Conservation (phyloP, 2,888 invertebrate species). For the Frankliniella intonsa region DNA sequence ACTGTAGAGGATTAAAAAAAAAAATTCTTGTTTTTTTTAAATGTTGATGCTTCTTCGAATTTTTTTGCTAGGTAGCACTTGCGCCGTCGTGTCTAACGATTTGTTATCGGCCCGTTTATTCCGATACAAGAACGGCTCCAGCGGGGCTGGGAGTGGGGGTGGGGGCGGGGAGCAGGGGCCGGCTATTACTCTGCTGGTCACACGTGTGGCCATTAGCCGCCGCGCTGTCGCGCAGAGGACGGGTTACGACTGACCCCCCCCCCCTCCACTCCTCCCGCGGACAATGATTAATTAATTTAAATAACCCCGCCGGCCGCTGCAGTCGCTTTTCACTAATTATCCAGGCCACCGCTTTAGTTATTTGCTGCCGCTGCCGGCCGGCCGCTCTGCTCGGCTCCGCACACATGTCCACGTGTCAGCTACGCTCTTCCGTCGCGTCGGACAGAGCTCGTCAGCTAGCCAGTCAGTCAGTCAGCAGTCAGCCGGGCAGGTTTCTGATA, state of each 20-base stretch:
- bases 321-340: not conserved
- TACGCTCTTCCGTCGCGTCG: not conserved
- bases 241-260: not conserved
- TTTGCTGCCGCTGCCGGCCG: not conserved
- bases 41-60: no score
- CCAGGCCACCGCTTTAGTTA: not conserved
- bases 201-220: not conserved
- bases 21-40: no score
- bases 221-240: not conserved
- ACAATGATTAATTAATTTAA: no score
- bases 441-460: no score
- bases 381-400: not conserved
- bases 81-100: no score
- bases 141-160: no score
- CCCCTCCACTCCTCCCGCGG: not conserved
- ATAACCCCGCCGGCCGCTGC: not conserved
- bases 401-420: not conserved
- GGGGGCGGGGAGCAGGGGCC: not conserved
- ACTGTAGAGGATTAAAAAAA: no score
- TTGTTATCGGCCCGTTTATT: no score
- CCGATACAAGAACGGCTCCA: no score
- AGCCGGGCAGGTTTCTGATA: no score
- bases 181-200: not conserved
- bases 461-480: no score
- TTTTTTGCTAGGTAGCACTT: no score